These are phyloP conservation scores for Lophotriccus pileatus DNA, from an alignment of 2,797 vertebrate genomes.

Conservation along the genomic window DNA sequence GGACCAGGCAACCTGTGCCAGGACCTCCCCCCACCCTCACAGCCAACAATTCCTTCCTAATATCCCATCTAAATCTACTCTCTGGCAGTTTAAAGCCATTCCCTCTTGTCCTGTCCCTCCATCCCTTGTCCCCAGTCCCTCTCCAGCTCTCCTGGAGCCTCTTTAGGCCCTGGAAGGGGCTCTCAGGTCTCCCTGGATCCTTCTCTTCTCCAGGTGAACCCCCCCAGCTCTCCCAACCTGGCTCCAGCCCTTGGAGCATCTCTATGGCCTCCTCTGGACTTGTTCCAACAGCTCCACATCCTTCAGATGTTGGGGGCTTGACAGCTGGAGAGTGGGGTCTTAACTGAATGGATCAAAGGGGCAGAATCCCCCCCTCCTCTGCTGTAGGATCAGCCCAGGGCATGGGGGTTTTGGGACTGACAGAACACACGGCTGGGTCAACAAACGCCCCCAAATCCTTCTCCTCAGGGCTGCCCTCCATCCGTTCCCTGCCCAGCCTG, in stretches of 20 bases:
- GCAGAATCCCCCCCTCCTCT: neutral
- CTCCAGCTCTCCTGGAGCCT: neutral
- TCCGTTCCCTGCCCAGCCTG: neutral
- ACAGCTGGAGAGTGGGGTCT: neutral
- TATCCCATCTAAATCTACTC: fast-evolving
- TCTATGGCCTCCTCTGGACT: fast-evolving
- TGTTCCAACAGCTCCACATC: neutral
- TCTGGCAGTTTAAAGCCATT: neutral
- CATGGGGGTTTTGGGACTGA: neutral
- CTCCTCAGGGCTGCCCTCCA: neutral
- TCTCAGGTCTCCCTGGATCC: neutral
- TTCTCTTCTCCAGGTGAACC: neutral
- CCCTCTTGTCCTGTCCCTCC: neutral
- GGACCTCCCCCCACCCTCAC: fast-evolving
- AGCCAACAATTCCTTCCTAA: neutral
- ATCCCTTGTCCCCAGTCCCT: neutral
- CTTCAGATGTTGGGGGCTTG: neutral
- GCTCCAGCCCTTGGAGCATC: neutral
- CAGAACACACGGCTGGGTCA: neutral
- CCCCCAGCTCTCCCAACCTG: neutral
- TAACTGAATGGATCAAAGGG: neutral
- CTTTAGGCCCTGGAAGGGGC: neutral
- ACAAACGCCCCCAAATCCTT: neutral
- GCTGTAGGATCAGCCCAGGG: neutral
- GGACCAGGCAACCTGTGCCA: neutral